Conservation (phyloP, 2,797 vertebrate species). For the Tadarida brasiliensis region DNA sequence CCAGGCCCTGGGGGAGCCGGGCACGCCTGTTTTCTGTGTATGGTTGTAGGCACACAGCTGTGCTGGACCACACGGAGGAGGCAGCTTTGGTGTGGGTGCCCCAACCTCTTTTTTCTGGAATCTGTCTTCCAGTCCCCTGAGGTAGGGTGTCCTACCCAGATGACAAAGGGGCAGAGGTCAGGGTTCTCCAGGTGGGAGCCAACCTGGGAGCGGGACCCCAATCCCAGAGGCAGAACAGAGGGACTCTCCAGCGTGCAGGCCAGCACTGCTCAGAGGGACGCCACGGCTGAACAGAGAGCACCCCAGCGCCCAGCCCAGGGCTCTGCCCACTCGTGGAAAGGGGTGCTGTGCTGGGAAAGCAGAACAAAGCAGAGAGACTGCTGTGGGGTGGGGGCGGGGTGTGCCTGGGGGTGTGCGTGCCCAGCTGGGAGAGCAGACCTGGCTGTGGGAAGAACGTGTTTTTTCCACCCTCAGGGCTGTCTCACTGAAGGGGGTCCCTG, state of each 20-base stretch:
- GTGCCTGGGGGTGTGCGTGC: accelerated
- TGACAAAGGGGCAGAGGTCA: background rate
- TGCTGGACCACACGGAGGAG: accelerated
- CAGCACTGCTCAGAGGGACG: background rate
- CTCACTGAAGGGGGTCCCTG: background rate
- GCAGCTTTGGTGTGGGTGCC: background rate
- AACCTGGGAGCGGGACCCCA: background rate
- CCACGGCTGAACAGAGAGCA: accelerated
- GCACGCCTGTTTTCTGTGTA: too few species aligned
- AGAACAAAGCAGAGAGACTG: accelerated
- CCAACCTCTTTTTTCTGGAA: background rate
- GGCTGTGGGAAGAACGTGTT: background rate
- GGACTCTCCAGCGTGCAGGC: accelerated
- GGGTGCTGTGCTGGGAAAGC: background rate
- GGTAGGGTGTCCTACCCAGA: background rate
- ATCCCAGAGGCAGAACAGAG: accelerated
- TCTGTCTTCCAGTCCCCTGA: background rate
- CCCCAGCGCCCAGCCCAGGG: background rate
- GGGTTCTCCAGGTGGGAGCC: too few species aligned
- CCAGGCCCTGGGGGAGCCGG: accelerated
- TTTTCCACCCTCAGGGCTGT: background rate
- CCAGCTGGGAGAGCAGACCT: background rate
- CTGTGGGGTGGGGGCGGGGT: accelerated
- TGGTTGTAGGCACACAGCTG: background rate
- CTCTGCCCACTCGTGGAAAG: background rate